These are phyloP conservation scores for Teleogryllus occipitalis DNA, from an alignment of 1,140 invertebrate species.

Conservation along the genomic window DNA sequence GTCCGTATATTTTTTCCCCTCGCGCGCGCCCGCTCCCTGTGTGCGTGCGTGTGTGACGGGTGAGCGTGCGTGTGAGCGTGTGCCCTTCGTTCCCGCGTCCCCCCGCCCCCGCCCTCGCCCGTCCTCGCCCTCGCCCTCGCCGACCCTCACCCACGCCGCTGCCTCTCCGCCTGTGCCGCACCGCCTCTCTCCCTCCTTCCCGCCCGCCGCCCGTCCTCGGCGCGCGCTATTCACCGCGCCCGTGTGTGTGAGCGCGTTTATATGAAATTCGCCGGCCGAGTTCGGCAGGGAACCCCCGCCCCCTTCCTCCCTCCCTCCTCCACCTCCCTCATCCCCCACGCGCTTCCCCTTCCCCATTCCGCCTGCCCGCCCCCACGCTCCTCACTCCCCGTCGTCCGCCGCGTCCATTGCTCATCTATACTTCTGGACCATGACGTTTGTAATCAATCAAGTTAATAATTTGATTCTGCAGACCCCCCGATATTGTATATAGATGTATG, in stretches of 20 bases:
- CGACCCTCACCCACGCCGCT: not conserved
- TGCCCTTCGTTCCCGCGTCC: not conserved
- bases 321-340: not conserved
- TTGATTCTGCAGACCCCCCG: conserved; percentile 22
- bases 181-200: no score
- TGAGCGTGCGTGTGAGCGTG: conserved; percentile 11
- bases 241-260: conserved; percentile 11
- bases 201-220: no score
- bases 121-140: not conserved
- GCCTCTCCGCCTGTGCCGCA: no score
- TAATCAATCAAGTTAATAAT: conserved; percentile 26
- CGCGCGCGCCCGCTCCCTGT: conserved; percentile 9
- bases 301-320: not conserved
- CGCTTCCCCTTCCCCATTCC: not conserved
- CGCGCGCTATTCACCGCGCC: no score
- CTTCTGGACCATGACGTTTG: conserved; percentile 24
- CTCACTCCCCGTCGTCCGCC: not conserved
- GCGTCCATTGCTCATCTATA: conserved; percentile 22
- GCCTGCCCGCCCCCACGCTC: not conserved
- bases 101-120: no score
- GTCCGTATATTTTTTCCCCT: conserved; percentile 21
- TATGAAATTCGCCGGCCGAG: conserved; percentile 21
- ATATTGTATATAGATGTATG: conserved; percentile 17
- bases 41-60: conserved; percentile 8
- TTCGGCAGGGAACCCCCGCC: not conserved